phyloP scores from a whole-genome alignment of 2,888 invertebrate genomes.

The Lasius fuliginosus region DNA sequence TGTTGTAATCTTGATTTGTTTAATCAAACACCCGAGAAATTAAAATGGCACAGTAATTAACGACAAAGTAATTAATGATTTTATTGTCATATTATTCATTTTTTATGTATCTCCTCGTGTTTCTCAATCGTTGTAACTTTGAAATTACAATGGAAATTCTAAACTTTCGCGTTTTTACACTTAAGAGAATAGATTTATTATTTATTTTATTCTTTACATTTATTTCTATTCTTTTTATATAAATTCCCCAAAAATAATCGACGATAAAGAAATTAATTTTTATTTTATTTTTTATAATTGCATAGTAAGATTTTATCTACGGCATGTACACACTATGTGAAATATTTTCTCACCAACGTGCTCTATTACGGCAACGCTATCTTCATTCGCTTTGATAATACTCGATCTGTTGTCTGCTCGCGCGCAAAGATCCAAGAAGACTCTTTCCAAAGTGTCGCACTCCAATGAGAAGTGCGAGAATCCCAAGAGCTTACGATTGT shows the following conservation, averaged over 20 bases:
- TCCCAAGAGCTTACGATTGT: conserved; percentile 85
- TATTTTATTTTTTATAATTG: conserved; percentile 7
- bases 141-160: not conserved
- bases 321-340: not conserved
- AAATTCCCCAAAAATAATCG: not conserved
- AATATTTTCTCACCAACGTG: conserved; percentile 62
- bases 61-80: not conserved
- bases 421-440: conserved; percentile 88
- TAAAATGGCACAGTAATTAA: not conserved
- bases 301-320: not conserved
- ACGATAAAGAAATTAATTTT: not conserved
- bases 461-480: conserved; percentile 87
- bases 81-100: not conserved
- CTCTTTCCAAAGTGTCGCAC: conserved; percentile 89
- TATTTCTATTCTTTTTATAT: not conserved
- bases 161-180: not conserved
- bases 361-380: conserved; percentile 69
- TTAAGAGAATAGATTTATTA: not conserved
- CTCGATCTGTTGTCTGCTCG: conserved; percentile 83
- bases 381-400: conserved; percentile 66
- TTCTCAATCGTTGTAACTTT: not conserved
- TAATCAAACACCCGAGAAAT: not conserved
- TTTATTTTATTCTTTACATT: not conserved
- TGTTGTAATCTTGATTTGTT: not conserved
- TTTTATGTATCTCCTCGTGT: not conserved